Conservation (phyloP, 2,797 vertebrate species). For the Enteromius thamalakanensis region DNA sequence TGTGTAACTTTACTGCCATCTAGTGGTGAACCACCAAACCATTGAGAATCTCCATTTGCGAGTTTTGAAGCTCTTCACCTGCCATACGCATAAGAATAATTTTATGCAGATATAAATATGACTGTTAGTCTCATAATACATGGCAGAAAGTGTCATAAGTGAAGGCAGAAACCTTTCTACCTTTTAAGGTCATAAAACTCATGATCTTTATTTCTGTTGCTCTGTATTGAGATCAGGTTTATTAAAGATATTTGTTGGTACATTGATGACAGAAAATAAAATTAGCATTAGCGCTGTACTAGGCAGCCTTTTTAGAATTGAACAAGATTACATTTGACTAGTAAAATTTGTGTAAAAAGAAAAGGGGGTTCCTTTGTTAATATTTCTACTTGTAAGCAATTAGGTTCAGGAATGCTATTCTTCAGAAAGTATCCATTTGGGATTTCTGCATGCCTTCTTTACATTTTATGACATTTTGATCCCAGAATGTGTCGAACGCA, state of each 20-base stretch:
- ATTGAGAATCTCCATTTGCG: background rate
- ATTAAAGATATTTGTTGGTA: background rate
- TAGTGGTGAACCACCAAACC: slow-evolving; percentile 12
- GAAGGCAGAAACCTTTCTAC: slow-evolving; percentile 2
- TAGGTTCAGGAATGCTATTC: slow-evolving; percentile 51
- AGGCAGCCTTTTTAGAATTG: background rate
- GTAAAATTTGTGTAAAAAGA: slow-evolving; percentile 2
- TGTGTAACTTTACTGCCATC: slow-evolving; percentile 40
- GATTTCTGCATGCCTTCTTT: slow-evolving; percentile 74
- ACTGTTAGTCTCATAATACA: slow-evolving; percentile 53
- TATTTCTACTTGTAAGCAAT: slow-evolving; percentile 55
- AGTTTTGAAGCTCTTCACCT: slow-evolving; percentile 41
- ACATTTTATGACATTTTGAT: slow-evolving; percentile 71
- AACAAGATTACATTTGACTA: slow-evolving; percentile 4
- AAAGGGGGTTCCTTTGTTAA: slow-evolving; percentile 46
- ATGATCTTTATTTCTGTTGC: background rate
- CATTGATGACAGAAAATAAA: background rate
- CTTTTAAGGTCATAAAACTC: background rate
- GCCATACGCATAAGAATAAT: slow-evolving; percentile 40
- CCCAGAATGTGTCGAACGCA: slow-evolving; percentile 67
- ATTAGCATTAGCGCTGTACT: slow-evolving; percentile 15
- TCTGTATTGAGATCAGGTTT: slow-evolving; percentile 7
- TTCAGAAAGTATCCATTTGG: slow-evolving; percentile 58
- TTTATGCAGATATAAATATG: slow-evolving; percentile 44
- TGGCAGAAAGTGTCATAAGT: background rate